phyloP scores from a whole-genome alignment of 1,140 invertebrate genomes.

The Holotrichia oblita region DNA sequence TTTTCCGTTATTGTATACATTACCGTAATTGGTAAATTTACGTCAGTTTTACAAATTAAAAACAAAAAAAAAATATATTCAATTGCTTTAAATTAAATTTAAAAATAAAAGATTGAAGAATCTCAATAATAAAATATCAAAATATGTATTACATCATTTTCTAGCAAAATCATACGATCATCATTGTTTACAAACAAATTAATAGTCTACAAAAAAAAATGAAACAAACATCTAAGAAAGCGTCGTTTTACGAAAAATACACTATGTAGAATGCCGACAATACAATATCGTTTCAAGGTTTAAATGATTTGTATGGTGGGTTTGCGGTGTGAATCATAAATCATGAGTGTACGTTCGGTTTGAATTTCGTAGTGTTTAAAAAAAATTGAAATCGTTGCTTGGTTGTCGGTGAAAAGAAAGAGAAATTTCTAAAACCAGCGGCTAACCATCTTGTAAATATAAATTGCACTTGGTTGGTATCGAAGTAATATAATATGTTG shows the following conservation, averaged over 20 bases:
- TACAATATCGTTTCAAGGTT: neutral
- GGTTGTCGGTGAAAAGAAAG: neutral
- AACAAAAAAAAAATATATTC: neutral
- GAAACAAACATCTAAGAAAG: neutral
- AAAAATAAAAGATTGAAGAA: too few species aligned
- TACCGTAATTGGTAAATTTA: neutral
- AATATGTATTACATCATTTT: neutral
- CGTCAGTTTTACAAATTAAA: neutral
- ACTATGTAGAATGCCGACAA: too few species aligned
- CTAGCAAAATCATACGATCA: neutral
- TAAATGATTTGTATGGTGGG: neutral
- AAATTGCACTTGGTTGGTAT: neutral
- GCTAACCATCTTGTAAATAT: neutral
- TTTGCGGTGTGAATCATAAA: neutral
- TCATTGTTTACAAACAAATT: neutral
- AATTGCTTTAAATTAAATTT: too few species aligned
- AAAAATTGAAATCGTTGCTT: neutral
- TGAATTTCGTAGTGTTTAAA: neutral
- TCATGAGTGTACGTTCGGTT: neutral
- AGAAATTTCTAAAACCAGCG: neutral
- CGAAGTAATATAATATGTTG: slow-evolving; percentile 8
- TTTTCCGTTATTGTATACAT: neutral
- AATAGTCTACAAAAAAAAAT: neutral
- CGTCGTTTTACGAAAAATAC: neutral
- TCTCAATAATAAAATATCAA: neutral